Evolutionary conservation across 2,113 vertebrate genomes (phyloP), one percentile per base, ranked within the genome.

Genomic region (Petrocephalus microphthalmus): DNA sequence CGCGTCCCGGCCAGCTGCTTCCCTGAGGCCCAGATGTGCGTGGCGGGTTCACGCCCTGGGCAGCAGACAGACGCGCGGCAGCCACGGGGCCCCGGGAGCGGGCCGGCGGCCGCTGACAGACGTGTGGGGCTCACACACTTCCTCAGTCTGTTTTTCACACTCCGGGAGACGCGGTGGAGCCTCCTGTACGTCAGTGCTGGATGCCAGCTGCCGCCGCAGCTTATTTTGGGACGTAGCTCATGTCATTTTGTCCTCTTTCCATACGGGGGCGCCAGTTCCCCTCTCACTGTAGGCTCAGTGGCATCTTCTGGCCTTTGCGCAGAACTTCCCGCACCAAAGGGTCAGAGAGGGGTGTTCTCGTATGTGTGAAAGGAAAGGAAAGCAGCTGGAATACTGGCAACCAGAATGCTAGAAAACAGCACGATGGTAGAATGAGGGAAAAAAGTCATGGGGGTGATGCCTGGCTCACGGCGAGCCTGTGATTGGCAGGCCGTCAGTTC

Each of bases 1-100:
- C 93, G 93, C 94, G n/a, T 33, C 78, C 86, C 95, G 95, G 95
- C 95, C 95, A 95, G 94, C 95, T 92, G 93, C 96, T 96, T 96
- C 93, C 95, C 95, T 95, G 95, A 93, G 92, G 92, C 95, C 95
- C 92, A 90, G 93, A 92, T 20, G 93, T 88, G 71, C 71, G 29
- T 51, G 33, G 7, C 33, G 86, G 67, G 67, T 88, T 87, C 87
- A 33, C 22, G 51, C 71, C 29, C 74, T 25, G 52, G 49, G 10
- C 33, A 22, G 13, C 37, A 5, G 92, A 92, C 94, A 94, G 95
- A 93, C 96, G 95, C 95, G 94, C 94, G 94, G 95, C 93, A 91
- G 91, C 93, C 94, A 94, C 94, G 92, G 91, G 94, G 93, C 94
- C 95, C 93, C 92, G 95, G 95, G 95, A 96, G 96, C 94, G 94